Percentiles rank a stretch among this genome's conserved stretches.
phyloP scores from a whole-genome alignment of 2,888 invertebrate species.

The Agriopis marginaria region DNA sequence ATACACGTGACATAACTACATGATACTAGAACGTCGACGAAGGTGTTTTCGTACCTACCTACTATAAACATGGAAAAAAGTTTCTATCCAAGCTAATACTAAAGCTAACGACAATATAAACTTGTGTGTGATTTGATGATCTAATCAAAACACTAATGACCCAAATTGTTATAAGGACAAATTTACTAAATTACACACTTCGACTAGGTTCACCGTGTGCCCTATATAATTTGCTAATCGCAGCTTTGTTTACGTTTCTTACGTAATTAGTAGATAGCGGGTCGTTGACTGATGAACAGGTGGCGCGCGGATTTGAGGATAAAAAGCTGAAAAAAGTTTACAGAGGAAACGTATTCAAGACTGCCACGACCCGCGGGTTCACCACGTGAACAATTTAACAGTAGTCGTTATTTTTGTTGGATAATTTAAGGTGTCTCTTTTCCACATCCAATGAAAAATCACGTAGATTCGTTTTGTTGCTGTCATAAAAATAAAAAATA shows the following conservation, averaged over 20 bases:
- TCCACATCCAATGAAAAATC: too few relatives aligned
- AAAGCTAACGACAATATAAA: not conserved
- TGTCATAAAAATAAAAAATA: too few relatives aligned
- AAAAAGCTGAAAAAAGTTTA: not conserved
- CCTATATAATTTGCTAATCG: conserved; percentile 13
- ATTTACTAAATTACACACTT: not conserved
- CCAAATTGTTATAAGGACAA: not conserved
- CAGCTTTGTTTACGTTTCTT: conserved; percentile 17
- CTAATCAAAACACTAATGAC: not conserved
- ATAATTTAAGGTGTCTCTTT: too few relatives aligned
- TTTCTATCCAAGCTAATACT: too few relatives aligned
- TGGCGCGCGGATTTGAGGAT: conserved; percentile 7
- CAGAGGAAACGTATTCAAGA: not conserved
- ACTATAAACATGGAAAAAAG: not conserved
- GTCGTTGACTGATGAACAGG: conserved; percentile 32
- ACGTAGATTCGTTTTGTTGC: too few relatives aligned
- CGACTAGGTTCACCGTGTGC: not conserved
- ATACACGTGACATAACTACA: too few relatives aligned
- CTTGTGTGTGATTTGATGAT: not conserved
- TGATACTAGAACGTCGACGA: not conserved
- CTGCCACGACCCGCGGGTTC: too few relatives aligned
- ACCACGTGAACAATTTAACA: not conserved
- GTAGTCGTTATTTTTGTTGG: too few relatives aligned
- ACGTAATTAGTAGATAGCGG: conserved; percentile 35
- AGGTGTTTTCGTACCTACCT: not conserved